Percentiles rank a stretch among this genome's conserved stretches.
These are phyloP conservation scores for Folsomia manolachei DNA, from an alignment of 2,888 invertebrate genomes.

Conservation along the genomic window DNA sequence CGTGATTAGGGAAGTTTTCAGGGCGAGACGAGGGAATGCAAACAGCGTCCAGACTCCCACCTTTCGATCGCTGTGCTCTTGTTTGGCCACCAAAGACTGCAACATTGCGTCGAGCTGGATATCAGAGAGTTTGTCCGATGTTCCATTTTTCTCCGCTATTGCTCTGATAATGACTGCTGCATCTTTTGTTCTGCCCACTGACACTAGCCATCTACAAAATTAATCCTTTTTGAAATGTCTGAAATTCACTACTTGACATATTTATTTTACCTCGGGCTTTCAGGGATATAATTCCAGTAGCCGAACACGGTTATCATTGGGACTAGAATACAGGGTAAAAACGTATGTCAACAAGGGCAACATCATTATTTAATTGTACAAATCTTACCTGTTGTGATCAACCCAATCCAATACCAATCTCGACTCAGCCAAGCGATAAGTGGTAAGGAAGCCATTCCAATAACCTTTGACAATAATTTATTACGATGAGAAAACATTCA, in stretches of 20 bases:
- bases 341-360: too few relatives aligned
- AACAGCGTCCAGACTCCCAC: conserved; percentile 36
- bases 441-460: conserved; percentile 52
- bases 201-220: conserved; percentile 50
- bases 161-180: conserved; percentile 21
- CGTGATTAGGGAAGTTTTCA: conserved; percentile 40
- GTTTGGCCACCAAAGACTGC: conserved; percentile 32
- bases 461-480: conserved; percentile 44
- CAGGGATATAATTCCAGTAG: neutral
- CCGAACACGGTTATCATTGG: neutral
- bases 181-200: conserved; percentile 35
- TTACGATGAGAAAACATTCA: too few relatives aligned
- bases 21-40: conserved; percentile 34
- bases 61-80: conserved; percentile 29
- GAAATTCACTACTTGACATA: too few relatives aligned
- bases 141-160: conserved; percentile 34
- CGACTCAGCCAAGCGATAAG: conserved; percentile 51
- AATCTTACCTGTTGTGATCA: conserved; percentile 51
- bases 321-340: too few relatives aligned
- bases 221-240: neutral
- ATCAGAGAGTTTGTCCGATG: conserved; percentile 25
- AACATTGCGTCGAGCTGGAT: conserved; percentile 30
- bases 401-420: conserved; percentile 51
- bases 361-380: too few relatives aligned
- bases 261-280: neutral